These are phyloP conservation scores for Heliothis peltigera DNA, from an alignment of 2,888 invertebrate species.

Conservation along the genomic window DNA sequence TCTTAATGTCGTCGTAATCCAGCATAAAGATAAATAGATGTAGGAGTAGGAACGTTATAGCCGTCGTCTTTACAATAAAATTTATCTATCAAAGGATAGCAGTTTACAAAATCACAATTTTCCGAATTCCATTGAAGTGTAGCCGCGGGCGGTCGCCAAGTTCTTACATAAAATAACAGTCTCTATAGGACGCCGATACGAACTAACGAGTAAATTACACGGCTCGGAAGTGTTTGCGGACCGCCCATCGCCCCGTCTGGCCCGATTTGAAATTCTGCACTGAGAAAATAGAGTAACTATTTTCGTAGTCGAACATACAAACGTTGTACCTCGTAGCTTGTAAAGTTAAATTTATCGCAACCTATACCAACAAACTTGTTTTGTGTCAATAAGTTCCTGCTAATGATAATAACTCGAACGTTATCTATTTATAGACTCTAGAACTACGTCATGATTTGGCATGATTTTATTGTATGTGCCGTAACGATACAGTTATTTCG, in stretches of 20 bases:
- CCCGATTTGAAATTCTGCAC: slow-evolving; percentile 70
- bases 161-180: slow-evolving; percentile 74
- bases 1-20: not conserved
- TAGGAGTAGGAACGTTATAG: slow-evolving; percentile 19
- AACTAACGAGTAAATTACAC: slow-evolving; percentile 83
- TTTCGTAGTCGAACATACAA: slow-evolving; percentile 57
- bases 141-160: slow-evolving; percentile 74
- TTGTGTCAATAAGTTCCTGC: slow-evolving; percentile 28
- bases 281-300: slow-evolving; percentile 64
- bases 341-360: slow-evolving; percentile 37
- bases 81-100: slow-evolving; percentile 59
- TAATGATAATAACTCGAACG: slow-evolving; percentile 23
- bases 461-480: not conserved
- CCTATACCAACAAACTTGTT: slow-evolving; percentile 23
- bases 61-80: slow-evolving; percentile 46
- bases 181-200: slow-evolving; percentile 73
- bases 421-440: slow-evolving; percentile 38
- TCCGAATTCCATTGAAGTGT: slow-evolving; percentile 68
- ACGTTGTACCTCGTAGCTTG: slow-evolving; percentile 28
- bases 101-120: slow-evolving; percentile 69
- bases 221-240: slow-evolving; percentile 80
- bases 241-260: slow-evolving; percentile 74
- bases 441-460: slow-evolving; percentile 33
- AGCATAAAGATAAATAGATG: slow-evolving; percentile 19
- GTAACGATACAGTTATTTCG: slow-evolving; percentile 57